Evolutionary conservation across 2,797 vertebrate species (phyloP).

Genomic region (Sebastes nivosus): DNA sequence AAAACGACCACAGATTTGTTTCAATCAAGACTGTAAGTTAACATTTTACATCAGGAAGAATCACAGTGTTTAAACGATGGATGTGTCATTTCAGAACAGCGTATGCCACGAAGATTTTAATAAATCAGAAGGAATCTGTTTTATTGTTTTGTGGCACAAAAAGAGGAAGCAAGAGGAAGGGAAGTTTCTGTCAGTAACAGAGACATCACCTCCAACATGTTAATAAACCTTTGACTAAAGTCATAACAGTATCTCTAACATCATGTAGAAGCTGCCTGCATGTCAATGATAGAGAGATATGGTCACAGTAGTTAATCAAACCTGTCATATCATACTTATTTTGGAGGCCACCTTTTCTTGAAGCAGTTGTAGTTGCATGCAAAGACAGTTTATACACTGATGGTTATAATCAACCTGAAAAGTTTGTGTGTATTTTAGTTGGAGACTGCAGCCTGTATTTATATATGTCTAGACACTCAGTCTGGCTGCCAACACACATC

Average conservation of each 20-base stretch:
- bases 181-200: too few species aligned
- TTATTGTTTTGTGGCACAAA: background rate
- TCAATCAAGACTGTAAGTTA: background rate
- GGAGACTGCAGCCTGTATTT: conserved; percentile 9
- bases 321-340: background rate
- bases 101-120: background rate
- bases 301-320: background rate
- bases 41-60: background rate
- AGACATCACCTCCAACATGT: too few species aligned
- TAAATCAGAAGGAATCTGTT: background rate
- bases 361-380: background rate
- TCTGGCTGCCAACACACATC: conserved; percentile 14
- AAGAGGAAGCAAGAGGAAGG: background rate
- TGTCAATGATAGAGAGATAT: background rate
- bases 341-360: background rate
- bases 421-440: conserved; percentile 7
- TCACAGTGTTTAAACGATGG: background rate
- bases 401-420: background rate
- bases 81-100: background rate
- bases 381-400: background rate
- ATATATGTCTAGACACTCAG: conserved; percentile 14
- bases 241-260: background rate
- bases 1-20: background rate
- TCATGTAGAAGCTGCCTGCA: background rate
- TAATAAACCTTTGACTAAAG: rapidly evolving